These are phyloP conservation scores for Cryptotis parvus DNA, from an alignment of 2,113 vertebrate species.

Conservation along the genomic window DNA sequence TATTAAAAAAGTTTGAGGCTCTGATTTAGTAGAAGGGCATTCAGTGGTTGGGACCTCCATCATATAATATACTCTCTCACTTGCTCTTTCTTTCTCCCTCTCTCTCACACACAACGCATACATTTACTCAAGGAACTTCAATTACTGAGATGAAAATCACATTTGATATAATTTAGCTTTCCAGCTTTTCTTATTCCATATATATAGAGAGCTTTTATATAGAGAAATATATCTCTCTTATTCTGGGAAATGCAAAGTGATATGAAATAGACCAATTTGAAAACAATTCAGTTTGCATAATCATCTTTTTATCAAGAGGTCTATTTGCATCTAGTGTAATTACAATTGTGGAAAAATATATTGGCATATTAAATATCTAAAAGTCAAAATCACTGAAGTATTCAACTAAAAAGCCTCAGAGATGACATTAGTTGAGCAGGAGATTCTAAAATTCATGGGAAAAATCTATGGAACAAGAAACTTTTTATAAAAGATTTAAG, in stretches of 20 bases:
- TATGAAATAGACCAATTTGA: not conserved
- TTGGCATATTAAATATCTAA: slow-evolving; percentile 1
- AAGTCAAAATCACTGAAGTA: slow-evolving; percentile 1
- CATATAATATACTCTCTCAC: not conserved
- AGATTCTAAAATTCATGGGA: not conserved
- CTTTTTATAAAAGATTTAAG: not conserved
- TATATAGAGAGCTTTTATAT: not conserved
- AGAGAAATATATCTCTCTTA: not conserved
- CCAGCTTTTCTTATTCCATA: not conserved
- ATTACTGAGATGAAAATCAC: not conserved
- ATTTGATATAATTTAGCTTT: not conserved
- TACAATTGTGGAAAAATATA: not conserved
- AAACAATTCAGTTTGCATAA: slow-evolving; percentile 22
- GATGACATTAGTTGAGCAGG: not conserved
- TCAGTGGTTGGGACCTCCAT: too few species aligned
- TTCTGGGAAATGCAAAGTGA: not conserved
- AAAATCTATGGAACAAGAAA: not conserved
- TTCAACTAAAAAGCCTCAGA: not conserved
- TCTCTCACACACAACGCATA: not conserved
- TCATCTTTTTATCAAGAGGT: not conserved
- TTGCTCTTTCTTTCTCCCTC: too few species aligned
- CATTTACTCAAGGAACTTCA: not conserved
- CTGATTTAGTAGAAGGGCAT: not conserved
- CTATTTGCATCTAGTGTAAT: slow-evolving; percentile 2
- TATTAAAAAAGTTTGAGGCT: not conserved